Evolutionary conservation across 2,797 vertebrate genomes (phyloP), one percentile per base, ranked within the genome.

Genomic region (Pseudochaenichthys georgianus): DNA sequence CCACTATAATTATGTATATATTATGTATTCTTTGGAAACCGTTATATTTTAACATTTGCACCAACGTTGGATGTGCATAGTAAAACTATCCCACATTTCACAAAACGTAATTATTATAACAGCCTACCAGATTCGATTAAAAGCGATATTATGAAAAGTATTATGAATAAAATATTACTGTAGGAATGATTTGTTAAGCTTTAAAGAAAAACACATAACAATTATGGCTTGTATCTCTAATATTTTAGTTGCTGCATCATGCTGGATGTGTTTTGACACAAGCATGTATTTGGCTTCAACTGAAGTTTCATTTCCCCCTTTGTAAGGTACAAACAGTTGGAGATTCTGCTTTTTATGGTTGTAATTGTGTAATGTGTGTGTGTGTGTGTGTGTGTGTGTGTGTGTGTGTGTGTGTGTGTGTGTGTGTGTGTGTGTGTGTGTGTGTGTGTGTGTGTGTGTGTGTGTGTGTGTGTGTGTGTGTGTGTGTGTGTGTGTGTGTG

Each of bases 301-400:
- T 47, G 54, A 64, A 80, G 82, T 93, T 94, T 91, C 88, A 90
- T 87, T 92, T 94, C 92, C 87, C 72, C 9, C 54, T 74, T 13
- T 19, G 11, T 48, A 67, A 80, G n/a, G 9, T 78, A 83, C 62
- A 77, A 81, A 75, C 73, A 66, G 65, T 53, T 68, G 2, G 17
- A 83, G 75, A 87, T 92, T 93, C 92, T 90, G 90, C 90, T 92
- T 92, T 89, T 83, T 43, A 61, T 63, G 31, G 19, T 64, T 66
- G 59, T 78, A 90, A 78, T 89, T 90, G 83, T 88, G 90, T 81
- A 90, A 93, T 61, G 64, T 17, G 31, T 62, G 61, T 16, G 62
- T 50, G 53, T 60, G 78, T 63, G 28, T 28, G 28, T 4, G 28
- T 28, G 28, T 28, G 28, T 28, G 28, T 28, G 28, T 28, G 28